Evolutionary conservation across 2,113 vertebrate species (phyloP), one percentile per base, ranked within the genome.

Genomic region (Eonycteris spelaea): DNA sequence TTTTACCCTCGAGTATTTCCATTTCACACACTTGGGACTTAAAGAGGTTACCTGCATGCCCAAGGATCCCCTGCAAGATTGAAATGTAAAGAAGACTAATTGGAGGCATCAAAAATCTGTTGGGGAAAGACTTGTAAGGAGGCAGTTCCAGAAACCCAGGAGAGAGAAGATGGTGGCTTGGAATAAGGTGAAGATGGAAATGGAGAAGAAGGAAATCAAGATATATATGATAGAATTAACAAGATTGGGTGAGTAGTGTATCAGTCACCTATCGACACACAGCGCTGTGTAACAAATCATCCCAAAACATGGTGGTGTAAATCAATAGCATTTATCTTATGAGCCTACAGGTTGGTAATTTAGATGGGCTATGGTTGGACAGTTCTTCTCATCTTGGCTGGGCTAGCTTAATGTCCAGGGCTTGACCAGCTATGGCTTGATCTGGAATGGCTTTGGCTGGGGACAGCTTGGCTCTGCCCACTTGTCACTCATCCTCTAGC

Each of bases 71-170:
- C 48, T 78, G 82, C 15, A 22, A 82, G 15, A 30, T 65, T 63
- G 75, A 48, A 5, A 11, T 1, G 28, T 14, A 9, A 80, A 40
- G 59, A 59, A 11, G 38, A 67, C 7, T 35, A 61, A 45, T 6
- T 35, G 30, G 30, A 22, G 15, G 28, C n/a, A 7, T 14, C 5
- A 1, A 5, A 14, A 15, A 61, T 33, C 18, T 40, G 19, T 0
- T 0, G 13, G 40, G n/a, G 13, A 26, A 18, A 61, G 40, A 9
- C 4, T 1, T 1, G 2, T 14, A 4, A 22, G 28, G 74, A 53
- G 19, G 21, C 35, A 35, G 16, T 12, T 7, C 28, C 67, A 63
- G 75, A 65, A 61, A 80, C n/a, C 77, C 16, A 28, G 11, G 67
- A 45, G 33, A 11, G 22, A 74, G 45, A 43, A 53, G 55, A 6